Percentiles rank a stretch among this genome's conserved stretches.
These are phyloP conservation scores for Anisognathus igniventris DNA, from an alignment of 2,797 vertebrate genomes.

Conservation along the genomic window DNA sequence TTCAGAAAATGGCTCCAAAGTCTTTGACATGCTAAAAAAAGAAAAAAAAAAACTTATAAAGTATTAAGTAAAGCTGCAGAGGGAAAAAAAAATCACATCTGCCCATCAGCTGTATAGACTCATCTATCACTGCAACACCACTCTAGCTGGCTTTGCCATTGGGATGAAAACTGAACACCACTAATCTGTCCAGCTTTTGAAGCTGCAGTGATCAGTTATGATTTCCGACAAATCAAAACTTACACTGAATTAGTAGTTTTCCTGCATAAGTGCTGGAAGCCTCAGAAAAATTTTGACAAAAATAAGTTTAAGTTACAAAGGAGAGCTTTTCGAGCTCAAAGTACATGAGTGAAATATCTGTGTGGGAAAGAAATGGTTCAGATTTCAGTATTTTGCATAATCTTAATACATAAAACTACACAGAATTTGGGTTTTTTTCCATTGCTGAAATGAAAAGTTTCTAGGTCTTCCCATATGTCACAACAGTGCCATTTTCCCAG, in stretches of 20 bases:
- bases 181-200: neutral
- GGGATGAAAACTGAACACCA: neutral
- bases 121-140: neutral
- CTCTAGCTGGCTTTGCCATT: neutral
- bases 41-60: neutral
- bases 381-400: neutral
- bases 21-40: neutral
- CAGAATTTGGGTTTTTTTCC: rapidly evolving
- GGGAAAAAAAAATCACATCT: neutral
- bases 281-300: neutral
- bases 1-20: neutral
- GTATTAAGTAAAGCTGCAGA: neutral
- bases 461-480: neutral
- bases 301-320: neutral
- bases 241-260: neutral
- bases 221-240: neutral
- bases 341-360: neutral
- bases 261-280: neutral
- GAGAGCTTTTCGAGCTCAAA: neutral
- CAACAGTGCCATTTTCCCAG: neutral
- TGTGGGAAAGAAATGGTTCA: neutral
- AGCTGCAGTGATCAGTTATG: neutral
- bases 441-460: neutral
- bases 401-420: neutral
- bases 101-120: rapidly evolving